phyloP scores from a whole-genome alignment of 1,140 invertebrate genomes.

The Drosophila ananassae region DNA sequence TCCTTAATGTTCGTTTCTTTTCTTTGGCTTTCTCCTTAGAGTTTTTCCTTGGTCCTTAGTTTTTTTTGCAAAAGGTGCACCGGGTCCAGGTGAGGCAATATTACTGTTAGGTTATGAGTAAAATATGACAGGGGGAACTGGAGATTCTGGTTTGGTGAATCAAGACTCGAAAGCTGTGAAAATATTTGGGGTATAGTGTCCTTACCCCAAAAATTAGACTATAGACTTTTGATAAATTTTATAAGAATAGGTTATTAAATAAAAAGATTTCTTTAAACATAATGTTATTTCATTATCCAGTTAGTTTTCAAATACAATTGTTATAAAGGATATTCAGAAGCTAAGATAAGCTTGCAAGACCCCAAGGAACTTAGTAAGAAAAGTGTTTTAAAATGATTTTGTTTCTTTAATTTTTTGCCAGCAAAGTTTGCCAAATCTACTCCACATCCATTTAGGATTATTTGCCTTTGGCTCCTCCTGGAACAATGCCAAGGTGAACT shows the following conservation, averaged over 20 bases:
- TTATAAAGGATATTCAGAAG: too few relatives aligned
- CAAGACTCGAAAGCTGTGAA: constrained; percentile 24
- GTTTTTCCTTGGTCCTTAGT: constrained; percentile 6
- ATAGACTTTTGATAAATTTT: too few relatives aligned
- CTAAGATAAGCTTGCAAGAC: too few relatives aligned
- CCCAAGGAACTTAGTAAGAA: too few relatives aligned
- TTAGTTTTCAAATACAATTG: too few relatives aligned
- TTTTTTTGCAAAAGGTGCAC: constrained; percentile 74
- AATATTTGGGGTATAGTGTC: constrained; percentile 1
- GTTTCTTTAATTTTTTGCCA: not conserved
- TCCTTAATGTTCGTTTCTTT: constrained; percentile 34
- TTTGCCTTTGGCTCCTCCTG: constrained; percentile 19
- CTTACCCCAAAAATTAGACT: too few relatives aligned
- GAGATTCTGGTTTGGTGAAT: not conserved
- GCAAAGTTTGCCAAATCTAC: not conserved
- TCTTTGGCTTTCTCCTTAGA: constrained; percentile 5
- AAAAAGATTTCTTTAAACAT: too few relatives aligned
- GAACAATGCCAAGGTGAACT: constrained; percentile 28
- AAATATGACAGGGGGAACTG: constrained; percentile 1
- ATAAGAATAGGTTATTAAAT: too few relatives aligned
- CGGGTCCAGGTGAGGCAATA: constrained; percentile 50
- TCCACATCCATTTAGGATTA: constrained; percentile 10
- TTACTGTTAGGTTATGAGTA: constrained; percentile 25
- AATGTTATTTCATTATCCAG: too few relatives aligned
- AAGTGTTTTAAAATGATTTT: too few relatives aligned